Conservation (phyloP, 2,113 vertebrate genomes). For the Albula glossodonta region DNA sequence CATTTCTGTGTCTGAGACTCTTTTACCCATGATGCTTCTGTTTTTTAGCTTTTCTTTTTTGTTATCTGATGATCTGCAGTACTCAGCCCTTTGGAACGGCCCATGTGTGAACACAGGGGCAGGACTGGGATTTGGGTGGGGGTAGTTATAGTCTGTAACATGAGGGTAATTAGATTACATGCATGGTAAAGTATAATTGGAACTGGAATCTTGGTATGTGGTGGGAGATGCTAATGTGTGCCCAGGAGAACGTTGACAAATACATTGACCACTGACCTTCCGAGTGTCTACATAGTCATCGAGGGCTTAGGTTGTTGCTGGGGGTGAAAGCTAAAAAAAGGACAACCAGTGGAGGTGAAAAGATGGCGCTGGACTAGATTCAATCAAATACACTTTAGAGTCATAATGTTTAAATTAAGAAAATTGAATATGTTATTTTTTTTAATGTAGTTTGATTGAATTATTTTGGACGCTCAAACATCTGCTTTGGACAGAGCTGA, state of each 20-base stretch:
- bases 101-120: neutral
- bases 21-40: neutral
- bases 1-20: neutral
- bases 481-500: no score
- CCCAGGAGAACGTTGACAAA: no score
- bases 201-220: neutral
- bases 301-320: neutral
- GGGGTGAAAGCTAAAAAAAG: neutral
- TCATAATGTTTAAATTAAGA: no score
- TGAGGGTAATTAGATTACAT: neutral
- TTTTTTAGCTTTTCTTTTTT: neutral
- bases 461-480: no score
- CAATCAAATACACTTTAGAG: no score
- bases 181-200: conserved; percentile 7
- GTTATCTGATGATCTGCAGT: neutral
- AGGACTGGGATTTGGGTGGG: neutral
- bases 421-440: no score
- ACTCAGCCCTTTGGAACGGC: neutral
- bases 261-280: neutral
- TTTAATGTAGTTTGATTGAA: no score
- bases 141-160: neutral
- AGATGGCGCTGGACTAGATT: no score
- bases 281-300: neutral
- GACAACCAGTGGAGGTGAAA: neutral
- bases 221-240: neutral